Percentiles rank a stretch among this genome's conserved stretches.
These are phyloP conservation scores for Globodera rostochiensis DNA, from an alignment of 1,140 invertebrate genomes.

Conservation along the genomic window DNA sequence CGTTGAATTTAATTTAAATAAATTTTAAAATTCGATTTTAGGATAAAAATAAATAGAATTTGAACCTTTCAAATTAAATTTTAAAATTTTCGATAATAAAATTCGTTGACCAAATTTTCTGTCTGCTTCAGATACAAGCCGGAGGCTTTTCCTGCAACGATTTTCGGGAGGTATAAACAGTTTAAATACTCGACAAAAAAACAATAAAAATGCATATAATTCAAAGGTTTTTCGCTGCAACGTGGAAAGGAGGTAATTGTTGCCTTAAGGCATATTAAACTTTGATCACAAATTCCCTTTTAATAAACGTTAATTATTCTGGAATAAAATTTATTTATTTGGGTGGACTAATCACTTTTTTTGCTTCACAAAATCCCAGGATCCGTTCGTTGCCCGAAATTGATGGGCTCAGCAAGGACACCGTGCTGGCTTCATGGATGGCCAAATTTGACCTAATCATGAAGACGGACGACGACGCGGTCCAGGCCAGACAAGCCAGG, in stretches of 20 bases:
- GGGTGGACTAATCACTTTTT: no score
- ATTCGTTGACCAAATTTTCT: neutral
- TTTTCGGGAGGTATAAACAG: conserved; percentile 82
- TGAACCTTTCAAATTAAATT: neutral
- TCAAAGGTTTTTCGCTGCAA: conserved; percentile 60
- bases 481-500: conserved; percentile 50
- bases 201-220: neutral
- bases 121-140: conserved; percentile 70
- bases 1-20: neutral
- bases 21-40: neutral
- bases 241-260: conserved; percentile 56
- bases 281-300: neutral
- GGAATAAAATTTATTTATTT: neutral
- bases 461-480: conserved; percentile 74
- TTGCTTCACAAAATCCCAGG: conserved; percentile 6
- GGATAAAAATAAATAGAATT: no score
- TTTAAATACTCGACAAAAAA: no score
- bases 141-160: conserved; percentile 96
- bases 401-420: conserved; percentile 95
- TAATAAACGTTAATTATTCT: neutral
- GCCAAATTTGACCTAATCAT: conserved; percentile 99
- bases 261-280: no score
- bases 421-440: conserved; percentile 95
- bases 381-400: conserved; percentile 92
- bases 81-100: neutral